Evolutionary conservation across 2,797 vertebrate species (phyloP).

Genomic region (Melanotaenia trifasciata): DNA sequence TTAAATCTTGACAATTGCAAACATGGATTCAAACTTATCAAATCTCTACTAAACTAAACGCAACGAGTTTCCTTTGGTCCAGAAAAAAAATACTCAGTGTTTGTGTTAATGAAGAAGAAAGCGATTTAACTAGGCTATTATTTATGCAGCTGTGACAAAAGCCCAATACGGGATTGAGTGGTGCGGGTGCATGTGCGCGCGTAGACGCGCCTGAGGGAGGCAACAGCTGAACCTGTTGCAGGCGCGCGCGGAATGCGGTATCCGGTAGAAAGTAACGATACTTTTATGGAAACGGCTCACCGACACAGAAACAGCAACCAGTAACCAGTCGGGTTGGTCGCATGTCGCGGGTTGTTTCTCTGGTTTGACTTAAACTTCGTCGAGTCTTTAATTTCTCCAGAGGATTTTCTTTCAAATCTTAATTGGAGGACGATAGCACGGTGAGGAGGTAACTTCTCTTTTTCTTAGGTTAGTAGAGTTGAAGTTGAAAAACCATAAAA

Average conservation of each 20-base stretch:
- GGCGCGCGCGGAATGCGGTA: constrained; percentile 89
- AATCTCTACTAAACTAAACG: too few relatives aligned
- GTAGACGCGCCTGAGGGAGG: constrained; percentile 49
- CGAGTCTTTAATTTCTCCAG: not conserved
- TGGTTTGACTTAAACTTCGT: constrained; percentile 2
- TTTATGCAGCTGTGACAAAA: constrained; percentile 55
- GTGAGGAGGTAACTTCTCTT: constrained; percentile 60
- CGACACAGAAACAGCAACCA: constrained; percentile 72
- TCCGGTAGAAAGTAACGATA: constrained; percentile 87
- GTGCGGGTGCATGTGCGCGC: constrained; percentile 4
- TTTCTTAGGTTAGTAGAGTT: not conserved
- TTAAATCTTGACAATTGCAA: too few relatives aligned
- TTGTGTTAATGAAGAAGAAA: not conserved
- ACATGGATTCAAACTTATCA: too few relatives aligned
- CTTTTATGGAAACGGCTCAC: constrained; percentile 93
- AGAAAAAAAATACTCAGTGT: too few relatives aligned
- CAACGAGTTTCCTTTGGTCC: too few relatives aligned
- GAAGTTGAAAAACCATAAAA: not conserved
- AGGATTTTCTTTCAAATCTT: constrained; percentile 36
- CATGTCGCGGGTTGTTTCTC: constrained; percentile 40
- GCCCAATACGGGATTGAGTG: constrained; percentile 1
- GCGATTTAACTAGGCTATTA: not conserved
- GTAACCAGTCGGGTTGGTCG: constrained; percentile 79
- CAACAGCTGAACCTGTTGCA: constrained; percentile 90
- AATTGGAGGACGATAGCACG: constrained; percentile 28